Evolutionary conservation across 1,140 invertebrate genomes (phyloP).

Genomic region (Linepithema humile): DNA sequence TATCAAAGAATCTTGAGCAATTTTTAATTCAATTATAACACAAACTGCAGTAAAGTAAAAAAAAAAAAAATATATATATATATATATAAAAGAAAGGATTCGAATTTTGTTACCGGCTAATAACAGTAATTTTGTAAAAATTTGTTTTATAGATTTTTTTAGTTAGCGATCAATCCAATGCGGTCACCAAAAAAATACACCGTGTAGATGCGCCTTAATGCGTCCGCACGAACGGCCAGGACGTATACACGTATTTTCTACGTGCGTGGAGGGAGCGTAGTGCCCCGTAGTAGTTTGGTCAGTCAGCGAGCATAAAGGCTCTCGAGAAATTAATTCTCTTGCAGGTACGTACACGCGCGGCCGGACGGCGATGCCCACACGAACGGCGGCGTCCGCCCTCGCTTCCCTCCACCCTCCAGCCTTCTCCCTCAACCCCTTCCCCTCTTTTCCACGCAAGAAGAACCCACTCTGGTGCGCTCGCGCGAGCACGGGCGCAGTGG

Average conservation of each 20-base stretch:
- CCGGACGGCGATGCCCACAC: slow-evolving; percentile 38
- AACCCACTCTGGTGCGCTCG: slow-evolving; percentile 57
- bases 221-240: slow-evolving; percentile 9
- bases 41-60: not conserved
- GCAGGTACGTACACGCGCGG: slow-evolving; percentile 61
- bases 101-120: not conserved
- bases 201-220: slow-evolving; percentile 49
- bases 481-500: slow-evolving; percentile 64
- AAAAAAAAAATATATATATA: not conserved
- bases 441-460: slow-evolving; percentile 35
- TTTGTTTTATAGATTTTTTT: not conserved
- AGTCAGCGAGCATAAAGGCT: slow-evolving; percentile 83
- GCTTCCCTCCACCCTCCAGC: not conserved
- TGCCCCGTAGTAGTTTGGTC: slow-evolving; percentile 77
- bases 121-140: not conserved
- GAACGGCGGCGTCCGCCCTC: slow-evolving; percentile 17
- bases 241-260: slow-evolving; percentile 57
- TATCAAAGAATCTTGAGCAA: not conserved
- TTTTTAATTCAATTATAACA: not conserved
- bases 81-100: too few species aligned
- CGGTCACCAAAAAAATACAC: not conserved
- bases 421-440: not conserved
- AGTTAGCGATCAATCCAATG: not conserved
- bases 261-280: slow-evolving; percentile 64
- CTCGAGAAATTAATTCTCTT: slow-evolving; percentile 84